Evolutionary conservation across 2,113 vertebrate species (phyloP).

Genomic region (Protomyctophum bolini): DNA sequence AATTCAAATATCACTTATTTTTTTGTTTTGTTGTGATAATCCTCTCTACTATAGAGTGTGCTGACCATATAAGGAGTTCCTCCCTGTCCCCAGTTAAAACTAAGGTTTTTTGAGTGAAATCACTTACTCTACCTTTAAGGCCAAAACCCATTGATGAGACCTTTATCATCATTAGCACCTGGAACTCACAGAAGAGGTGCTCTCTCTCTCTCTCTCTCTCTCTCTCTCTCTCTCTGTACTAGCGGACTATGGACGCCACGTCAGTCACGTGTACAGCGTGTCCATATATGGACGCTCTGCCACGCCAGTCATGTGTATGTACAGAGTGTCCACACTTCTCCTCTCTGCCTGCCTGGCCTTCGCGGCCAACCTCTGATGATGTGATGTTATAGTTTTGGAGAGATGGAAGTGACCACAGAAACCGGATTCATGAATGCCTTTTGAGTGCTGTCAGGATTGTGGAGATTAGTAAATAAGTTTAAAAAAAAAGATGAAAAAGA

Average conservation of each 20-base stretch:
- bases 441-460: conserved; percentile 38
- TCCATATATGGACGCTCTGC: no score
- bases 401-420: conserved; percentile 42
- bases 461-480: conserved; percentile 43
- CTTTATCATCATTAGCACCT: neutral
- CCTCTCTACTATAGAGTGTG: no score
- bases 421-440: conserved; percentile 41
- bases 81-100: no score
- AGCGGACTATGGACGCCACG: no score
- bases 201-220: neutral
- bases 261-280: no score
- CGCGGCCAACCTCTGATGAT: conserved; percentile 15
- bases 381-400: conserved; percentile 26
- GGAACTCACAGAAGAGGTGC: conserved; percentile 36
- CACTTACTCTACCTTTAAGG: no score
- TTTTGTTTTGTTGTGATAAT: no score
- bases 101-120: no score
- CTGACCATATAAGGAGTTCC: no score
- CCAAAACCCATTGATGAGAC: no score
- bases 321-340: conserved; percentile 28
- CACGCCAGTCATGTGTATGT: conserved; percentile 34
- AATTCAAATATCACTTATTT: no score
- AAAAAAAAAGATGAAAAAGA: conserved; percentile 21
- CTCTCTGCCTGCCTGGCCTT: neutral
- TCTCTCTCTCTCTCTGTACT: neutral